A percentile compares a stretch with the other conserved stretches of the same genome.
These are phyloP conservation scores for Drymodes brunneopygia DNA, from an alignment of 2,113 vertebrate genomes.

Conservation along the genomic window DNA sequence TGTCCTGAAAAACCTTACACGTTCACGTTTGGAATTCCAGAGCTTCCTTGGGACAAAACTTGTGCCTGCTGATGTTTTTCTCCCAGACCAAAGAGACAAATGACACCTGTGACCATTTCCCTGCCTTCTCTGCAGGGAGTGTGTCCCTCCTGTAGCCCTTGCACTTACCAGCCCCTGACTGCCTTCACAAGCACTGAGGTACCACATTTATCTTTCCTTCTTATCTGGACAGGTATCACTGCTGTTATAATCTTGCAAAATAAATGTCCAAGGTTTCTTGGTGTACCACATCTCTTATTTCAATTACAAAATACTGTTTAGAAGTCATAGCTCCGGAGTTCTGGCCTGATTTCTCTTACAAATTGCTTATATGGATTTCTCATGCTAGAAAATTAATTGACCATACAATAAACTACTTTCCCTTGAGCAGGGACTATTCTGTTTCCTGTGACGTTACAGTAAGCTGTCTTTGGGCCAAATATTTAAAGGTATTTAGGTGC, in stretches of 20 bases:
- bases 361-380: neutral
- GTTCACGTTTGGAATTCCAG: neutral
- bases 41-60: neutral
- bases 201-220: neutral
- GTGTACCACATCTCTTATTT: neutral
- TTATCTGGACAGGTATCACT: accelerated
- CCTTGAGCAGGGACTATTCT: conserved; percentile 38
- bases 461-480: conserved; percentile 59
- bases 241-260: neutral
- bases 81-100: neutral
- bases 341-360: conserved; percentile 15
- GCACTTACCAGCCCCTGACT: neutral
- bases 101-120: accelerated
- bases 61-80: accelerated
- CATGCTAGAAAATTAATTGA: conserved; percentile 41
- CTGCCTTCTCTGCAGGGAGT: neutral
- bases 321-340: neutral
- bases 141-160: neutral
- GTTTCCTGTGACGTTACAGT: conserved; percentile 30
- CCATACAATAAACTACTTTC: conserved; percentile 32
- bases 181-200: neutral
- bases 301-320: neutral
- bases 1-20: neutral
- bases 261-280: neutral
- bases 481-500: conserved; percentile 67